Evolutionary conservation across 2,113 vertebrate species (phyloP).

Genomic region (Propithecus coquereli): DNA sequence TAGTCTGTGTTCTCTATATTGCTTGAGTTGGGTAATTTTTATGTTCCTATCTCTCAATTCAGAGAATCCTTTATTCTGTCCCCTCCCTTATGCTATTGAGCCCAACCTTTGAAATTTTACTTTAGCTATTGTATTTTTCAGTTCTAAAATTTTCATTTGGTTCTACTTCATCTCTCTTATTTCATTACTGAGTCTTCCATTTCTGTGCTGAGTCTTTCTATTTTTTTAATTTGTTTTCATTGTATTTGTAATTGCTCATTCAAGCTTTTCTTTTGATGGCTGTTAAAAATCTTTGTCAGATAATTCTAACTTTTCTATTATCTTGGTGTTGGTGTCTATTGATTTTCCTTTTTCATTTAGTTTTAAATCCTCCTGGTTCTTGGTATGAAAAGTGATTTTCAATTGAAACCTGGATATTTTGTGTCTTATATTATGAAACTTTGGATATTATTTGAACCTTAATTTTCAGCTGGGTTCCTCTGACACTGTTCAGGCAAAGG

Average conservation of each 20-base stretch:
- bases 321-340: not conserved
- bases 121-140: not conserved
- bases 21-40: not conserved
- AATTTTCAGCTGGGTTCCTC: not conserved
- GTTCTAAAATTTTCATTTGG: not conserved
- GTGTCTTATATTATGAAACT: not conserved
- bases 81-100: not conserved
- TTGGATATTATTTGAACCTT: not conserved
- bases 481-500: not conserved
- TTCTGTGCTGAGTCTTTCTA: not conserved
- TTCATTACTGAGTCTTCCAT: not conserved
- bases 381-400: not conserved
- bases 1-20: not conserved
- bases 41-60: not conserved
- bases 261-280: not conserved
- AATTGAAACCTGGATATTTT: not conserved
- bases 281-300: not conserved
- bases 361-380: not conserved
- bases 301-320: not conserved
- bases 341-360: not conserved
- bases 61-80: not conserved
- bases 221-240: not conserved
- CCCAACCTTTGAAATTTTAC: not conserved
- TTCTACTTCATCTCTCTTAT: not conserved
- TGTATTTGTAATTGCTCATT: not conserved